These are phyloP conservation scores for Arrhopalites spinosus DNA, from an alignment of 2,888 invertebrate genomes.

Conservation along the genomic window DNA sequence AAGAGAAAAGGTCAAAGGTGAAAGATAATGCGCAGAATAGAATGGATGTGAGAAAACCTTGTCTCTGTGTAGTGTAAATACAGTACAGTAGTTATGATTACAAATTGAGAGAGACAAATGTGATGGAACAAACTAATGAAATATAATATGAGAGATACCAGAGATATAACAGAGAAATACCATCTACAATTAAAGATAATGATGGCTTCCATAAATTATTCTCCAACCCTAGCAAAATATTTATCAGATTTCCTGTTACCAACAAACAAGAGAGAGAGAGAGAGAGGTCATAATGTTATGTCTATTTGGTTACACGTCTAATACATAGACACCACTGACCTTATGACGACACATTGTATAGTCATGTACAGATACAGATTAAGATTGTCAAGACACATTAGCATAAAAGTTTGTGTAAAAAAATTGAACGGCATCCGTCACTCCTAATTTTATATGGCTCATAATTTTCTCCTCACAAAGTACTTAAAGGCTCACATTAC, in stretches of 20 bases:
- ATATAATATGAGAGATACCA: background rate
- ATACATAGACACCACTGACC: too few species aligned
- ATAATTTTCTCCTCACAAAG: background rate
- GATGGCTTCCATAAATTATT: slow-evolving; percentile 2
- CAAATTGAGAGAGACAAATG: too few species aligned
- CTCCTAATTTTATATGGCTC: background rate
- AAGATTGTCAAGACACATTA: too few species aligned
- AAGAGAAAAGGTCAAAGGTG: too few species aligned
- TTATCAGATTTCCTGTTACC: background rate
- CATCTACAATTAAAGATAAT: slow-evolving; percentile 4
- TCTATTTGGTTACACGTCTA: background rate
- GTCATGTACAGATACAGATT: too few species aligned
- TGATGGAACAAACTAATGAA: slow-evolving; percentile 9
- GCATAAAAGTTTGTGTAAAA: too few species aligned
- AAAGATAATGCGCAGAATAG: too few species aligned
- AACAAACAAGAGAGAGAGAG: background rate
- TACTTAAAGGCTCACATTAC: background rate
- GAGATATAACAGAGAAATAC: too few species aligned
- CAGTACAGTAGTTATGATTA: too few species aligned
- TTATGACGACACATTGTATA: too few species aligned
- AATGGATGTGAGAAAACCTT: too few species aligned
- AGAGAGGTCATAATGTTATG: background rate
- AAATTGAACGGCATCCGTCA: background rate
- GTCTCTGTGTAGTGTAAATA: too few species aligned
- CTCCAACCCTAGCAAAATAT: slow-evolving; percentile 1